These are phyloP conservation scores for Orthosia cruda DNA, from an alignment of 2,888 invertebrate species.

Conservation along the genomic window DNA sequence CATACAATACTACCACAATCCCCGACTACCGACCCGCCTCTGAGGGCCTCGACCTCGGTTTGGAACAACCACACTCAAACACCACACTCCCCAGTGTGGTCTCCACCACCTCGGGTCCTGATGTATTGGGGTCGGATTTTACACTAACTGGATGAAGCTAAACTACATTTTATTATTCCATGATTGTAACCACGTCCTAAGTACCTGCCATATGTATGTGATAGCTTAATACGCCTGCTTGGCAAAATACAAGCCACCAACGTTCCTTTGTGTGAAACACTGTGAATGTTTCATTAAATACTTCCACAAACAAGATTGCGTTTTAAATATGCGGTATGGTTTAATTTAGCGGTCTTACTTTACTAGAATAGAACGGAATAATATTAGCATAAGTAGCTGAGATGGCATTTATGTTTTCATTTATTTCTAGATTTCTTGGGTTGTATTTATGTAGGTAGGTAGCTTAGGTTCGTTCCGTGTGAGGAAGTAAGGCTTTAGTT, in stretches of 20 bases:
- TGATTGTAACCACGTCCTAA: too few species aligned
- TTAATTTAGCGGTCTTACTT: slow-evolving; percentile 34
- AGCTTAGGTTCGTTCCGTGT: neutral
- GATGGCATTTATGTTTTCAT: slow-evolving; percentile 32
- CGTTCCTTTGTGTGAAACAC: slow-evolving; percentile 6
- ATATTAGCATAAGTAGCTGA: slow-evolving; percentile 44
- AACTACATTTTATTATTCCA: too few species aligned
- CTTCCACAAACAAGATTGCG: slow-evolving; percentile 29
- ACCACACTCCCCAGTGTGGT: too few species aligned
- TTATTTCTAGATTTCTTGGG: slow-evolving; percentile 12
- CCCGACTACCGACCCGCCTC: too few species aligned
- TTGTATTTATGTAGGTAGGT: neutral
- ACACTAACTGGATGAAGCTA: too few species aligned
- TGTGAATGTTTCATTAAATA: slow-evolving; percentile 23
- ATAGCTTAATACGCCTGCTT: neutral
- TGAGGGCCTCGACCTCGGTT: too few species aligned
- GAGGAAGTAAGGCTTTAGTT: neutral
- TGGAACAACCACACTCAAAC: too few species aligned
- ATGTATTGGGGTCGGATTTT: too few species aligned
- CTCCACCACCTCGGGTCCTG: too few species aligned
- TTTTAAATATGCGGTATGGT: slow-evolving; percentile 42
- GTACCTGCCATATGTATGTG: too few species aligned
- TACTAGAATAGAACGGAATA: slow-evolving; percentile 34
- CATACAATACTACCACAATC: too few species aligned
- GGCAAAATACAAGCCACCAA: neutral